Evolutionary conservation across 1,140 invertebrate species (phyloP).

Genomic region (Aleiodes sp.): DNA sequence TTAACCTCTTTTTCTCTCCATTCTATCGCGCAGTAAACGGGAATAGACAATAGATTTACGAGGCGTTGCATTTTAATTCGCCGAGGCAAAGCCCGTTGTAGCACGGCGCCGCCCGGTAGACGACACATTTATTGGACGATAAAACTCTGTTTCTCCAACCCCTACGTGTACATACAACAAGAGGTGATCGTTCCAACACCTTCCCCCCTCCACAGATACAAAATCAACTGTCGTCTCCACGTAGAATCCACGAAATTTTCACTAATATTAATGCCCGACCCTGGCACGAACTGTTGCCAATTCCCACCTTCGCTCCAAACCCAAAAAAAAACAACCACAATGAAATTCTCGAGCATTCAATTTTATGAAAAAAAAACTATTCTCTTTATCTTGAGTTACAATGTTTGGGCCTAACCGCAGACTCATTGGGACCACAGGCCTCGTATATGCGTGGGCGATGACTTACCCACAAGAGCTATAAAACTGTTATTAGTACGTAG

Average conservation of each 20-base stretch:
- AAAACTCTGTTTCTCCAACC: constrained; percentile 50
- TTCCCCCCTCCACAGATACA: constrained; percentile 28
- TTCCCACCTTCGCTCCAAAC: constrained; percentile 38
- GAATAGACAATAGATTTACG: constrained; percentile 51
- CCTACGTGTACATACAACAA: constrained; percentile 33
- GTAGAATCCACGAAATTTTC: constrained; percentile 54
- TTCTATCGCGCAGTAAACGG: constrained; percentile 26
- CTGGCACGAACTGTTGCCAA: constrained; percentile 38
- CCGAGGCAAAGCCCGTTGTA: constrained; percentile 36
- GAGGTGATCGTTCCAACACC: constrained; percentile 39
- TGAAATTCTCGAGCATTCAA: background rate
- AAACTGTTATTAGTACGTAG: constrained; percentile 53
- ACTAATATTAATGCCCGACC: constrained; percentile 45
- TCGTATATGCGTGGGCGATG: constrained; percentile 44
- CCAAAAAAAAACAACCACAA: constrained; percentile 4
- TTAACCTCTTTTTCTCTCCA: background rate
- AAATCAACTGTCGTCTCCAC: constrained; percentile 37
- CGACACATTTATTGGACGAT: constrained; percentile 60
- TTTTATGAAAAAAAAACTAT: background rate
- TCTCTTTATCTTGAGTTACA: background rate
- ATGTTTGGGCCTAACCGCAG: constrained; percentile 7
- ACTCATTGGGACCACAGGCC: constrained; percentile 7
- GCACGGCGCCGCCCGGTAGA: constrained; percentile 45
- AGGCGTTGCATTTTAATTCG: constrained; percentile 57
- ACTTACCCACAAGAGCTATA: constrained; percentile 48